A percentile compares a stretch with the other conserved stretches of the same genome.
These are phyloP conservation scores for Agonopterix subpropinquella DNA, from an alignment of 2,888 invertebrate species.

Conservation along the genomic window DNA sequence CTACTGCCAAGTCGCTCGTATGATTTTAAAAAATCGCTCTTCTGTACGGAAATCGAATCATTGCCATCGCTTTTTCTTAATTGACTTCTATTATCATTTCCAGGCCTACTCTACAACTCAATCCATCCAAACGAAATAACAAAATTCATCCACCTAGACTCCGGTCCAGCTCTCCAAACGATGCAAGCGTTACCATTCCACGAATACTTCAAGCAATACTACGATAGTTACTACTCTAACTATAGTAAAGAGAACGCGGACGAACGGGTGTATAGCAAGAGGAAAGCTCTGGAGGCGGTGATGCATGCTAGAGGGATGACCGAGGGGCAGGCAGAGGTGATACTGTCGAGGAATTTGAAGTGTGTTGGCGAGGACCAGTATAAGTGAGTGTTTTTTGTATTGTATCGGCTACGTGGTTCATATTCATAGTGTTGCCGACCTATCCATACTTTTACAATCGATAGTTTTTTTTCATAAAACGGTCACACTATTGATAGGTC, in stretches of 20 bases:
- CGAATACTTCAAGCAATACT: slow-evolving; percentile 43
- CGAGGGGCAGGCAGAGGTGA: slow-evolving; percentile 55
- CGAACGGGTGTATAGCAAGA: slow-evolving; percentile 23
- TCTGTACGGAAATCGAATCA: no score
- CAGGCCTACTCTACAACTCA: slow-evolving; percentile 53
- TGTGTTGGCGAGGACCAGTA: slow-evolving; percentile 54
- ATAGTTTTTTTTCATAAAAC: no score
- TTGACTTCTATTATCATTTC: slow-evolving; percentile 3
- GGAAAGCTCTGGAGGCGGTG: slow-evolving; percentile 54
- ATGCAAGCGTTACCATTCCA: slow-evolving; percentile 27
- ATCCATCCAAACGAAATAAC: slow-evolving; percentile 63
- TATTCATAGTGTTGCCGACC: no score
- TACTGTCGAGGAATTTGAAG: slow-evolving; percentile 62
- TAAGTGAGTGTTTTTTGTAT: slow-evolving; percentile 37
- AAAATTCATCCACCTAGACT: slow-evolving; percentile 54
- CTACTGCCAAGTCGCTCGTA: no score
- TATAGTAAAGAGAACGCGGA: slow-evolving; percentile 32
- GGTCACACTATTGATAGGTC: no score
- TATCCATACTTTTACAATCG: no score
- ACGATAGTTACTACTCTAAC: slow-evolving; percentile 37
- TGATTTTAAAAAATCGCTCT: no score
- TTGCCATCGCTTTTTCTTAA: no score
- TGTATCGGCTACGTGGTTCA: no score
- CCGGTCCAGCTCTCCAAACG: slow-evolving; percentile 22
- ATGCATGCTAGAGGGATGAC: slow-evolving; percentile 54